A percentile compares a stretch with the other conserved stretches of the same genome.
phyloP scores from a whole-genome alignment of 1,140 invertebrate species.

The Drosophila nannoptera region DNA sequence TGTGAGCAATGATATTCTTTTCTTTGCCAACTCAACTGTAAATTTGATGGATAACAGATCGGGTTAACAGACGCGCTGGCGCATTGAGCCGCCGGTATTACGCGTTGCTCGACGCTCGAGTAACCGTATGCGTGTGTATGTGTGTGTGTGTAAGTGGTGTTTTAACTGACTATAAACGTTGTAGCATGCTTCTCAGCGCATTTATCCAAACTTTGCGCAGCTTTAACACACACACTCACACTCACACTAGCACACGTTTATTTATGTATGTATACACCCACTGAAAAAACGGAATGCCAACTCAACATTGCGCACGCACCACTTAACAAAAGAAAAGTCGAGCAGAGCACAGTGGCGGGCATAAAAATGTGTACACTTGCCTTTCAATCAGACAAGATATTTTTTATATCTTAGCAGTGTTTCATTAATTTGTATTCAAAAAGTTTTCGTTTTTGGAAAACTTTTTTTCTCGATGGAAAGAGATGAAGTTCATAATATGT shows the following conservation, averaged over 20 bases:
- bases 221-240: constrained; percentile 3
- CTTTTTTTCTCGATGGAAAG: too few relatives aligned
- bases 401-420: too few relatives aligned
- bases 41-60: not conserved
- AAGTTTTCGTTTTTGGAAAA: too few relatives aligned
- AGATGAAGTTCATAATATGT: not conserved
- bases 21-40: not conserved
- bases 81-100: constrained; percentile 16
- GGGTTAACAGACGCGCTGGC: constrained; percentile 13
- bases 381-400: not conserved
- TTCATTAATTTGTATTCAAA: not conserved
- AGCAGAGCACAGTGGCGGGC: constrained; percentile 22
- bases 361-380: constrained; percentile 8
- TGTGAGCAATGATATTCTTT: not conserved
- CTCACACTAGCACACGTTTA: not conserved
- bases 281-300: constrained; percentile 1
- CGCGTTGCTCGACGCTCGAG: constrained; percentile 10
- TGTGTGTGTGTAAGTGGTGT: constrained; percentile 1
- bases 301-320: constrained; percentile 57
- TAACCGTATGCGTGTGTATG: not conserved
- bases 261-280: not conserved
- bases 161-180: constrained; percentile 22
- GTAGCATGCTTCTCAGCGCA: constrained; percentile 62
- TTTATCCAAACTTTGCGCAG: constrained; percentile 41
- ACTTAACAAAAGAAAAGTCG: constrained; percentile 19